Evolutionary conservation across 2,888 invertebrate genomes (phyloP), one percentile per base, ranked within the genome.

Genomic region (Ophraella communa): DNA sequence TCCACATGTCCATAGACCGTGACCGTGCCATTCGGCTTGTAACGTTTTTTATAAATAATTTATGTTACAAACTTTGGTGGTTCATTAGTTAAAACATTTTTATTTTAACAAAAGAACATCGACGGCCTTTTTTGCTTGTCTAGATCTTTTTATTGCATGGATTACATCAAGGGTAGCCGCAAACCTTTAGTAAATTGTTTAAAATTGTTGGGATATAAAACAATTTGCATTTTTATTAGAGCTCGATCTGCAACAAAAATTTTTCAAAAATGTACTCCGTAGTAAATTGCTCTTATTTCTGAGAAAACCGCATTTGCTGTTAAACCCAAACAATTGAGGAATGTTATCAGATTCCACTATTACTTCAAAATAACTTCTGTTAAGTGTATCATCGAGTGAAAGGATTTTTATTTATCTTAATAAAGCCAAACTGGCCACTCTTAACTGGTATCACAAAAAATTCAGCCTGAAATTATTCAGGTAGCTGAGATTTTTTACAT

Each of bases 361-460:
- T 45, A 45, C n/a, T 45, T 45, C 21, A 45, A 45, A 45, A 45
- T 45, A 45, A 45, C 45, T 45, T 21, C 45, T 21, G 21, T n/a
- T 45, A 45, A 45, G 21, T 45, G 45, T 20, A 45, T 45, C 45
- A 45, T 45, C 21, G 11, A 45, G 21, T 45, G 21, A 45, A 45
- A 45, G 45, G 45, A n/a, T 45, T 39, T 39, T 39, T 39, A 39
- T 39, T 45, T 45, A 45, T 45, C 45, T 45, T 45, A 45, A 45
- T 20, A 21, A 45, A 11, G n/a, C 45, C 21, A 21, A 45, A 45
- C 21, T 8, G 11, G 20, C 8, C 44, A 20, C 20, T 20, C 21
- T 21, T 20, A n/a, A 45, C 21, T 21, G 21, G 1, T 45, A 11
- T 45, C 10, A 11, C 20, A 45, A 45, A 20, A 45, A 45, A 21